These are phyloP conservation scores for Protaetia brevitarsis DNA, from an alignment of 1,140 invertebrate genomes.

Conservation along the genomic window DNA sequence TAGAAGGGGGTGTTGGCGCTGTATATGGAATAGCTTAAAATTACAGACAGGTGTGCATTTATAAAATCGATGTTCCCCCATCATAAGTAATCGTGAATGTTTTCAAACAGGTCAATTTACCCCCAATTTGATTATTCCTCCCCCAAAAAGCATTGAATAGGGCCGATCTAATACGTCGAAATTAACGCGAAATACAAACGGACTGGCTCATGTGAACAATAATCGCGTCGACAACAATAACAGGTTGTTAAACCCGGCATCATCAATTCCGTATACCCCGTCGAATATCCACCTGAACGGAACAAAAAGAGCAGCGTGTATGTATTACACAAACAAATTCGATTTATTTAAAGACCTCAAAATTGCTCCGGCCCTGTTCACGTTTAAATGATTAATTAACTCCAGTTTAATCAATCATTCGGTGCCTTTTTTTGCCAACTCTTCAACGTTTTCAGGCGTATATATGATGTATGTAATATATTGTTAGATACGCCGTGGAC, in stretches of 20 bases:
- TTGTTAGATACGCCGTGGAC: not conserved
- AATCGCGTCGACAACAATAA: not conserved
- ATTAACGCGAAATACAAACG: not conserved
- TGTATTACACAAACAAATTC: constrained; percentile 5
- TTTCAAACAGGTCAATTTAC: not conserved
- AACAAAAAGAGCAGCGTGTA: not conserved
- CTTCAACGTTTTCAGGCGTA: not conserved
- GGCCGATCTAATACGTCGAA: not conserved
- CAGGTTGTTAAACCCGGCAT: not conserved
- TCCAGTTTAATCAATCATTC: not conserved
- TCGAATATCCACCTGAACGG: not conserved
- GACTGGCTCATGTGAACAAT: not conserved
- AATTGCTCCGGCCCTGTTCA: not conserved
- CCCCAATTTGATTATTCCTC: not conserved
- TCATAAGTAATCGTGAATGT: too few species aligned
- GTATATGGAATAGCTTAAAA: too few species aligned
- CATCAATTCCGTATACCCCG: not conserved
- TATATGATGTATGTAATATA: too few species aligned
- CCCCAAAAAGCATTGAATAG: not conserved
- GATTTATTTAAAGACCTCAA: constrained; percentile 12
- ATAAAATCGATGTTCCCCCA: too few species aligned
- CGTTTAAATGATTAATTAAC: constrained; percentile 17
- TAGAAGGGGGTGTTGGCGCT: too few species aligned
- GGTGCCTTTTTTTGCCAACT: not conserved
- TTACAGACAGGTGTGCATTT: too few species aligned